Evolutionary conservation across 2,113 vertebrate species (phyloP).

Genomic region (Patagioenas fasciata): DNA sequence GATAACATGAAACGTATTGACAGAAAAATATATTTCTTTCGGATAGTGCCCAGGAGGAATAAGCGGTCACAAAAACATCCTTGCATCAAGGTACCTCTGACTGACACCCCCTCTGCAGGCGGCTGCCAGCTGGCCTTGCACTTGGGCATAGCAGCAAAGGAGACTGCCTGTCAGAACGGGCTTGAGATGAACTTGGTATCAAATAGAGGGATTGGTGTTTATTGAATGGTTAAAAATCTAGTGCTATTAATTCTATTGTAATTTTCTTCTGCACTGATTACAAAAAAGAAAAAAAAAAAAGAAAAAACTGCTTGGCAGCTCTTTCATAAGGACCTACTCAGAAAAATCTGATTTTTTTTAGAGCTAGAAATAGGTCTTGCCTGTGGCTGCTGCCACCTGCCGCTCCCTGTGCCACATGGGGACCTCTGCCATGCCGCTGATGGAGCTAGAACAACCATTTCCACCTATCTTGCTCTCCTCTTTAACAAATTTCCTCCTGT

Average conservation of each 20-base stretch:
- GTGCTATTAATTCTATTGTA: neutral
- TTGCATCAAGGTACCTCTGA: neutral
- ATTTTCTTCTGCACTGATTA: neutral
- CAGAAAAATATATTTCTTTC: neutral
- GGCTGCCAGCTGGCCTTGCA: neutral
- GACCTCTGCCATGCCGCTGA: accelerated
- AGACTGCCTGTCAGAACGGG: neutral
- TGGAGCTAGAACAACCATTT: neutral
- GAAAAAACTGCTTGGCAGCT: neutral
- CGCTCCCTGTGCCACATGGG: accelerated
- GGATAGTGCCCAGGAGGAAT: accelerated
- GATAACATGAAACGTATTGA: neutral
- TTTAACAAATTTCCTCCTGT: neutral
- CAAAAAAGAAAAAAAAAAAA: slow-evolving; percentile 37
- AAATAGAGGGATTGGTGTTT: neutral
- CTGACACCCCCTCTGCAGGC: accelerated
- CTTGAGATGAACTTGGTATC: neutral
- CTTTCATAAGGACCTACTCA: neutral
- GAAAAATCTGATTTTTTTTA: neutral
- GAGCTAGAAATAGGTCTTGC: neutral
- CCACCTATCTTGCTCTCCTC: neutral
- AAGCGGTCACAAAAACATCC: accelerated
- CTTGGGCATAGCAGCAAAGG: accelerated
- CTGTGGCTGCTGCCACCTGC: accelerated
- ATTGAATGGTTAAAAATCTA: neutral